Percentiles rank a stretch among this genome's conserved stretches.
These are phyloP conservation scores for Clarias fuscus DNA, from an alignment of 2,797 vertebrate species.

Conservation along the genomic window DNA sequence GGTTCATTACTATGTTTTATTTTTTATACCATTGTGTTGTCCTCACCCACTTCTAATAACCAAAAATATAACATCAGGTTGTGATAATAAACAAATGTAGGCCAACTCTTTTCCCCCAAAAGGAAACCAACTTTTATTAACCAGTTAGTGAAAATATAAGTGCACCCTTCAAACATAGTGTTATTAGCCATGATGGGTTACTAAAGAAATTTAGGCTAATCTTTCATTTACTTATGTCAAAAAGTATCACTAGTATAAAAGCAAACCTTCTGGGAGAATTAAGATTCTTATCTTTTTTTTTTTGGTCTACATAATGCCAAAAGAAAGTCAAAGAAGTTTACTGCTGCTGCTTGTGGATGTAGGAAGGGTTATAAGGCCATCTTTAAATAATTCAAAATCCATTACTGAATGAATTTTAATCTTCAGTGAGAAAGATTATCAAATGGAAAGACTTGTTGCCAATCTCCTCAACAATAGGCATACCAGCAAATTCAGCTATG, in stretches of 20 bases:
- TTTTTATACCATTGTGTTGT: neutral
- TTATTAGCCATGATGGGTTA: neutral
- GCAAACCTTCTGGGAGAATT: neutral
- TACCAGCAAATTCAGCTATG: neutral
- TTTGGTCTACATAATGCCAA: neutral
- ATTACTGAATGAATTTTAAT: no score
- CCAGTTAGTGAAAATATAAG: neutral
- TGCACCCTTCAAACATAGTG: neutral
- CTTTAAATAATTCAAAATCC: neutral
- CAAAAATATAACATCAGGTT: neutral
- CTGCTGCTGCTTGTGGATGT: neutral
- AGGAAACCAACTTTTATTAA: neutral
- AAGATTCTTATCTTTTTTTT: neutral
- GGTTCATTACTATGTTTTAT: neutral
- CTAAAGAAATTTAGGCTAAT: no score
- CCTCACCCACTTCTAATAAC: neutral
- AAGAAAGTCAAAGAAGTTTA: neutral
- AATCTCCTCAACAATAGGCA: neutral
- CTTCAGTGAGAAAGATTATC: neutral
- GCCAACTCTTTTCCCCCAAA: neutral
- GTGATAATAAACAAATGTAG: neutral
- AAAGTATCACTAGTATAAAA: neutral
- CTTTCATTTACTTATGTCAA: no score
- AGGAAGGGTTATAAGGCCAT: neutral
- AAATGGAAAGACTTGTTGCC: neutral